phyloP scores from a whole-genome alignment of 2,113 vertebrate genomes.

The Ophthalmotilapia sp. region DNA sequence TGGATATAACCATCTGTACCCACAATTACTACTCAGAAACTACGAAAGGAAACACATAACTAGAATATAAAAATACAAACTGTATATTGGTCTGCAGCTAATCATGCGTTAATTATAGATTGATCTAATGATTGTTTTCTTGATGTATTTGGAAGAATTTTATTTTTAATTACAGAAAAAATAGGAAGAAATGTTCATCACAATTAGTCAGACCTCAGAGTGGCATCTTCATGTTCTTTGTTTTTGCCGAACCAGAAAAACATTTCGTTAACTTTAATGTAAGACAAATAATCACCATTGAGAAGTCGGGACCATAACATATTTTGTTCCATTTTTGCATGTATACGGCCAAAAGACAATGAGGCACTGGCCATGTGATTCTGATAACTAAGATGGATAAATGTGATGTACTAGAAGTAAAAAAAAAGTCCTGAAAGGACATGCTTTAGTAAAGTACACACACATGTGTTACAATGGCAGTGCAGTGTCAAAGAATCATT shows the following conservation, averaged over 20 bases:
- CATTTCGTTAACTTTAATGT: background rate
- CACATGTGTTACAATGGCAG: background rate
- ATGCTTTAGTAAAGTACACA: background rate
- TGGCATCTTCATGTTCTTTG: background rate
- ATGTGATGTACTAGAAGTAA: background rate
- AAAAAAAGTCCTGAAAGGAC: background rate
- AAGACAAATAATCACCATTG: background rate
- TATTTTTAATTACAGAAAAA: background rate
- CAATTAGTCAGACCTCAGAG: background rate
- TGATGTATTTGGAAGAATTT: background rate
- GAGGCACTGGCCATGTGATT: background rate
- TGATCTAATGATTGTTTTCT: background rate
- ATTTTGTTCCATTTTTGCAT: background rate
- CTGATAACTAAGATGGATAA: background rate
- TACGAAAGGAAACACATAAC: background rate
- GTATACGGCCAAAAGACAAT: background rate
- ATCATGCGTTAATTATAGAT: background rate
- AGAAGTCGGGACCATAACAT: background rate
- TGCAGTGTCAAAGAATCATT: background rate
- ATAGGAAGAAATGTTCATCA: background rate
- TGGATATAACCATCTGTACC: background rate
- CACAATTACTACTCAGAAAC: background rate
- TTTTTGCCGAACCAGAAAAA: background rate
- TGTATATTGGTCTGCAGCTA: background rate
- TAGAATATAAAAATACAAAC: background rate